Percentiles rank a stretch among this genome's conserved stretches.
Conservation (phyloP, 1,140 invertebrate genomes). For the Phenacoccus solenopsis region DNA sequence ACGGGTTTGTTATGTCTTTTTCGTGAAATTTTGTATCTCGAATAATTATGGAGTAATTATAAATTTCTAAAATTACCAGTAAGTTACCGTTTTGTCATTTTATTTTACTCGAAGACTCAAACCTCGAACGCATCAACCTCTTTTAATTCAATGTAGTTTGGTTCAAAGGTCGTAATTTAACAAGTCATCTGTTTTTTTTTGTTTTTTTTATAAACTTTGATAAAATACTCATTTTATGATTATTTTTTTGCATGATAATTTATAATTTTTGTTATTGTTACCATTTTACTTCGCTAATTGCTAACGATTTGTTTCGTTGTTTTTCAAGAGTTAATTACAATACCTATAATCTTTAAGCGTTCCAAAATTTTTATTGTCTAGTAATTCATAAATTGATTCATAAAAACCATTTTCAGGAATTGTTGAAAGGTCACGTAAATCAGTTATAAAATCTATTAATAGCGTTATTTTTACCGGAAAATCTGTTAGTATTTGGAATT, state of each 20-base stretch:
- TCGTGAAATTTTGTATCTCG: too few relatives aligned
- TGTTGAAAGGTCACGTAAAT: neutral
- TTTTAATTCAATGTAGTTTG: too few relatives aligned
- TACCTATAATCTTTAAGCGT: too few relatives aligned
- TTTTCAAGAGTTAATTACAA: neutral
- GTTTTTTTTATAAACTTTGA: neutral
- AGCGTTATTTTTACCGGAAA: neutral
- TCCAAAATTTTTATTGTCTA: too few relatives aligned
- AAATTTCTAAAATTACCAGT: too few relatives aligned
- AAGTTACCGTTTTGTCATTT: too few relatives aligned
- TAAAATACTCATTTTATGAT: neutral
- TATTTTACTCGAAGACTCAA: too few relatives aligned
- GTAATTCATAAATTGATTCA: neutral
- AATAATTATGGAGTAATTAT: too few relatives aligned
- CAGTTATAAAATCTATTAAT: neutral
- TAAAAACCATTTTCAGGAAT: neutral
- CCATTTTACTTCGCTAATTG: neutral
- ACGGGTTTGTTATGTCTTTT: too few relatives aligned
- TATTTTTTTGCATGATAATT: neutral
- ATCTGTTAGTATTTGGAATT: neutral
- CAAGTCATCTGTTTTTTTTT: too few relatives aligned
- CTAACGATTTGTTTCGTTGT: neutral
- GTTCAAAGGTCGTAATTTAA: too few relatives aligned
- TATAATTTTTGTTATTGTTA: neutral
- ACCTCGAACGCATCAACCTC: too few relatives aligned